phyloP scores from a whole-genome alignment of 2,113 vertebrate species.

The Sphaerodactylus townsendi region DNA sequence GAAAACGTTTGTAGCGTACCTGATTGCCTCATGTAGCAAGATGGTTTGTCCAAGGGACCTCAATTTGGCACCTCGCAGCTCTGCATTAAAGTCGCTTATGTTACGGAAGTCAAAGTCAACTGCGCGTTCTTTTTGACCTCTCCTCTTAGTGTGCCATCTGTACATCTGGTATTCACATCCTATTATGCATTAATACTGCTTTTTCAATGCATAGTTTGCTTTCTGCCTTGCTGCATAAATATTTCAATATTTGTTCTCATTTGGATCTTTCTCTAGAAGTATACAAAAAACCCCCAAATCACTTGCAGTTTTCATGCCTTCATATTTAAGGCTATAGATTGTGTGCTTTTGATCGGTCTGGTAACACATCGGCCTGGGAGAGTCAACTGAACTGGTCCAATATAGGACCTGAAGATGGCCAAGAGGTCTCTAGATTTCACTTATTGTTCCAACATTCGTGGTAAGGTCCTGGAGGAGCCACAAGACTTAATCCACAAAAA shows the following conservation, averaged over 20 bases:
- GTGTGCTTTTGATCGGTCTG: too few species aligned
- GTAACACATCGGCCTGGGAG: too few species aligned
- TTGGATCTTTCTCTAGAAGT: not conserved
- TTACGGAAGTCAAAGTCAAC: constrained; percentile 57
- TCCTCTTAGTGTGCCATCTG: constrained; percentile 69
- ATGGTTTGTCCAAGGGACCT: constrained; percentile 45
- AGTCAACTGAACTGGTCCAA: too few species aligned
- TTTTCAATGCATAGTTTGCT: constrained; percentile 61
- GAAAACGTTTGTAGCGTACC: constrained; percentile 36
- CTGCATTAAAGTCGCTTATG: constrained; percentile 63
- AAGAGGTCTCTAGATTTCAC: too few species aligned
- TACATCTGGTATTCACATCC: constrained; percentile 74
- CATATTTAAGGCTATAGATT: not conserved
- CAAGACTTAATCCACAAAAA: too few species aligned
- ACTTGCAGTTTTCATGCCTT: not conserved
- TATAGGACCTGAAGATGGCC: too few species aligned
- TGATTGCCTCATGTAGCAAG: constrained; percentile 46
- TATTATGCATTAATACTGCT: constrained; percentile 70
- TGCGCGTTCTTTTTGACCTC: constrained; percentile 68
- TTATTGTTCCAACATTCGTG: too few species aligned
- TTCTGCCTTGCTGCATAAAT: constrained; percentile 52
- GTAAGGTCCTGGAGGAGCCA: too few species aligned
- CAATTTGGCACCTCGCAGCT: constrained; percentile 68
- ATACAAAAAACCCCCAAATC: not conserved
- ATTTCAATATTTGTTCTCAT: constrained; percentile 1